A percentile compares a stretch with the other conserved stretches of the same genome.
These are phyloP conservation scores for Iguana delicatissima DNA, from an alignment of 2,797 vertebrate genomes.

Conservation along the genomic window DNA sequence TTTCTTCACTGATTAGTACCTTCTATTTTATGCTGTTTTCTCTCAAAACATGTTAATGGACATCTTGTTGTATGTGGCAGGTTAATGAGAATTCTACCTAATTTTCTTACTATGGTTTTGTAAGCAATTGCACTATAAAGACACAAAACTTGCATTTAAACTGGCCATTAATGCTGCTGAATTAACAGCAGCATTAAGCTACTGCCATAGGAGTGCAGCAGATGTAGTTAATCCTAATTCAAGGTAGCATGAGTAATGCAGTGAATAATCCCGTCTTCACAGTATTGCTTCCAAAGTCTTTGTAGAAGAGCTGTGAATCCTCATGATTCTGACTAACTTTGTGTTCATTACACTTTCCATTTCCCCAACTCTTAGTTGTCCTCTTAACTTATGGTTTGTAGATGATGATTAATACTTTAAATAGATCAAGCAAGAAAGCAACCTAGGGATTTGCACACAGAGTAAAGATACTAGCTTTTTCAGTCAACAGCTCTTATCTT, in stretches of 20 bases:
- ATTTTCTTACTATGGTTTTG: conserved; percentile 12
- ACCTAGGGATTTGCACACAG: conserved; percentile 25
- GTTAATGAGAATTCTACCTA: background rate
- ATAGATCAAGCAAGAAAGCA: conserved; percentile 15
- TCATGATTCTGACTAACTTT: conserved; percentile 70
- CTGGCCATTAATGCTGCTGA: conserved; percentile 55
- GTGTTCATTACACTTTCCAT: conserved; percentile 58
- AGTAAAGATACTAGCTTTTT: conserved; percentile 14
- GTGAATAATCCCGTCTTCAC: conserved; percentile 70
- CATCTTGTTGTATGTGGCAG: background rate
- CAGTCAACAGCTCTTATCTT: conserved; percentile 16
- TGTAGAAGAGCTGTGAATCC: conserved; percentile 67
- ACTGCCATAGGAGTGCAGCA: conserved; percentile 68
- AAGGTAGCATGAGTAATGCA: conserved; percentile 70
- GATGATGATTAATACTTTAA: conserved; percentile 50
- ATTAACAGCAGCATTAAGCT: conserved; percentile 50
- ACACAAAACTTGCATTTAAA: conserved; percentile 31
- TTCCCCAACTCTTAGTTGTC: conserved; percentile 54
- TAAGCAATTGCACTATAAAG: background rate
- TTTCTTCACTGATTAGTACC: background rate
- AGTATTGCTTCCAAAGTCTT: conserved; percentile 44
- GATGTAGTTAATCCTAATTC: conserved; percentile 67
- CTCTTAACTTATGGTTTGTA: conserved; percentile 48
- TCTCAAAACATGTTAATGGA: background rate
- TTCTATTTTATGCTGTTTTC: conserved; percentile 20